Evolutionary conservation across 2,888 invertebrate species (phyloP), one percentile per base, ranked within the genome.

Genomic region (Lasioglossum lativentre): DNA sequence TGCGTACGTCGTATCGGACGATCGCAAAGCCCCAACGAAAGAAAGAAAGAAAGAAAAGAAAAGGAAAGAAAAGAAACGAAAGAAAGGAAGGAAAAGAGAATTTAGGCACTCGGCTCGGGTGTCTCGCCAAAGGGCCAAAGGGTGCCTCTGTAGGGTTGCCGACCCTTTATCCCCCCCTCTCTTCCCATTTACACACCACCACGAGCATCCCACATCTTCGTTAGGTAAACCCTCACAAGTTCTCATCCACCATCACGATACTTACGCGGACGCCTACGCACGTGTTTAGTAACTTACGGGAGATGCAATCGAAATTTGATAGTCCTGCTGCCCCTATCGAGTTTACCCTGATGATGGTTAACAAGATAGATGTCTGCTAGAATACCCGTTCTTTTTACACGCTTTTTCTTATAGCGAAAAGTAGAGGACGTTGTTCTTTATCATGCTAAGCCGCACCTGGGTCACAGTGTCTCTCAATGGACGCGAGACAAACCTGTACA

Each of bases 241-340:
- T 81, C 68, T 74, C 56, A 45, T 75, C 68, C 63, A 79, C 71
- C 72, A 68, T 34, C n/a, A 8, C 59, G 38, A 77, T 70, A 73
- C 23, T 77, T 56, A 23, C 6, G 70, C 23, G 40, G 19, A 56
- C 77, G 56, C 52, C 68, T 59, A 75, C 63, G 52, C 66, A 59
- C 40, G 47, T 70, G 71, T 83, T 63, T 52, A 45, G 45, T 47
- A 75, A 59, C 68, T 75, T 68, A 68, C 68, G 73, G 19, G 27
- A 75, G 81, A 68, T 66, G 71, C 45, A 76, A 74, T 42, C 85
- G 90, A 90, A 90, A 92, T 91, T 90, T 86, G 91, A 92, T 90
- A 89, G 80, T 76, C 45, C 81, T 42, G 74, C 83, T 63, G 42
- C 30, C 27, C 52, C 75, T 80, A 56, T 47, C 52, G 10, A 47